phyloP scores from a whole-genome alignment of 2,888 invertebrate species.

The Zelleria hepariella region DNA sequence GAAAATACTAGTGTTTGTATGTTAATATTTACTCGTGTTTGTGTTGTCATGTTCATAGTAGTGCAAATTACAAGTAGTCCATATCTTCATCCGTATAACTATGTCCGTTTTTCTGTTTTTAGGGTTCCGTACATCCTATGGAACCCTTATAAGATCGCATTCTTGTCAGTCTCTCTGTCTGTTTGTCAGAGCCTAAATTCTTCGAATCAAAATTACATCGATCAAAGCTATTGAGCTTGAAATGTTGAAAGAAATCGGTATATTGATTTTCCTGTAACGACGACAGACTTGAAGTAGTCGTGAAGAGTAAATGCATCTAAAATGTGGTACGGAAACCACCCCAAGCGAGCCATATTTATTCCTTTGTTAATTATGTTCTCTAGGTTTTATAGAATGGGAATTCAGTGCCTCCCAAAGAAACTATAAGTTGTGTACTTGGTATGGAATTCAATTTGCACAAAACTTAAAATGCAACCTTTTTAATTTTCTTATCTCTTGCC shows the following conservation, averaged over 20 bases:
- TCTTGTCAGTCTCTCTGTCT: too few species aligned
- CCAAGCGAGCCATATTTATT: too few species aligned
- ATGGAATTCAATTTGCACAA: neutral
- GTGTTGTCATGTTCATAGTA: constrained; percentile 23
- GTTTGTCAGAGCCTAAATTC: too few species aligned
- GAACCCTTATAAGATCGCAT: too few species aligned
- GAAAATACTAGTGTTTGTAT: constrained; percentile 53
- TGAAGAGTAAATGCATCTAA: too few species aligned
- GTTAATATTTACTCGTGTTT: constrained; percentile 42
- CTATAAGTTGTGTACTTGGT: neutral
- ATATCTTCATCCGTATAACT: constrained; percentile 15
- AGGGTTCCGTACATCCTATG: too few species aligned
- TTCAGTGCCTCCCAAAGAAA: neutral
- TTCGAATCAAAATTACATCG: too few species aligned
- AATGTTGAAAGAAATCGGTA: too few species aligned
- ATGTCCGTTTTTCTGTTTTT: neutral
- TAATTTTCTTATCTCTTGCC: neutral
- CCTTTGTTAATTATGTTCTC: constrained; percentile 49
- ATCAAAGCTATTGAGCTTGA: too few species aligned
- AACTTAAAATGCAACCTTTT: neutral
- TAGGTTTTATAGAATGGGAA: constrained; percentile 47
- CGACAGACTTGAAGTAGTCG: too few species aligned
- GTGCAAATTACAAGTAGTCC: constrained; percentile 18
- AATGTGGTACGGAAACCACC: too few species aligned
- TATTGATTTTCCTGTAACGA: too few species aligned